phyloP scores from a whole-genome alignment of 2,113 vertebrate species.

The Sporophila hypoxantha region DNA sequence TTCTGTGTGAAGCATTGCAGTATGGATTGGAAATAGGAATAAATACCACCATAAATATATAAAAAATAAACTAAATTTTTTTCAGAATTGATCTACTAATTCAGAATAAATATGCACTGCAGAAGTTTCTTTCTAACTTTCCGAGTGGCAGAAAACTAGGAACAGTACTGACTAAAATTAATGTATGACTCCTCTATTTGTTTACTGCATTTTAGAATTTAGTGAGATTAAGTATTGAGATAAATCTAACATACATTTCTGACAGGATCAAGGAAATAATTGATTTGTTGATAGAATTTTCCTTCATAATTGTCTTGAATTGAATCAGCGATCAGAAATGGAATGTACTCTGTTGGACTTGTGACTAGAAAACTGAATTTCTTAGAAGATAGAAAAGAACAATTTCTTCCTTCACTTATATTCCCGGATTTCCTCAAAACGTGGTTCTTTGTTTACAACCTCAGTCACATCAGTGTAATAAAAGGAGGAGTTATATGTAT shows the following conservation, averaged over 20 bases:
- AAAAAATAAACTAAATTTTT: not conserved
- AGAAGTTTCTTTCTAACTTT: not conserved
- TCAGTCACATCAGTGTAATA: not conserved
- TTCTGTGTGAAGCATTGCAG: not conserved
- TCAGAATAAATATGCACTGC: not conserved
- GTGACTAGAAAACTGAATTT: not conserved
- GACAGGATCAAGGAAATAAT: not conserved
- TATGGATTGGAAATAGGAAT: not conserved
- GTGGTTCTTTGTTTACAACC: not conserved
- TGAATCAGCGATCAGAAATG: not conserved
- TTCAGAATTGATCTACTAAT: not conserved
- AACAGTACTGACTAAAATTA: not conserved
- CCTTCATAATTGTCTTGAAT: not conserved
- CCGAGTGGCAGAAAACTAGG: not conserved
- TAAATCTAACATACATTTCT: not conserved
- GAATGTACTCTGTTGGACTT: not conserved
- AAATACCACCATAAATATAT: not conserved
- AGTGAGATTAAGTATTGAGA: not conserved
- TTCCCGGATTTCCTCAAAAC: not conserved
- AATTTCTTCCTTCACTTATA: not conserved
- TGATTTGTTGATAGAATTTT: not conserved
- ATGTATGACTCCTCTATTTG: not conserved
- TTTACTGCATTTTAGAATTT: not conserved
- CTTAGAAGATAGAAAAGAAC: not conserved
- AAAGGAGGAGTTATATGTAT: not conserved